These are phyloP conservation scores for Burhinus bistriatus DNA, from an alignment of 2,113 vertebrate species.

Conservation along the genomic window DNA sequence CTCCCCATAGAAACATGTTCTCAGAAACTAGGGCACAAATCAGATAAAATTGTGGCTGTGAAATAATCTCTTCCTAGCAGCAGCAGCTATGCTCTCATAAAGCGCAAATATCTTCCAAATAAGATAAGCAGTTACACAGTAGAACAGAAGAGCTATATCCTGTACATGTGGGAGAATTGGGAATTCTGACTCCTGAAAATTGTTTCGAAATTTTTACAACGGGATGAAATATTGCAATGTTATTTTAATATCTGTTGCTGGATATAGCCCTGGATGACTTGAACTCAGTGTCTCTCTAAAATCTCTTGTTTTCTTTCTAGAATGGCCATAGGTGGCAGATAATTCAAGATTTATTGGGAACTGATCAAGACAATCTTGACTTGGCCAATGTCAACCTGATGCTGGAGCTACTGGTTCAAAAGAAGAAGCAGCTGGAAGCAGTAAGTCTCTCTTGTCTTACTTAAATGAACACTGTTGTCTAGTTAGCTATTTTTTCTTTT, in stretches of 20 bases:
- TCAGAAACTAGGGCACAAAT: conserved; percentile 7
- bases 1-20: background rate
- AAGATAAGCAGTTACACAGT: background rate
- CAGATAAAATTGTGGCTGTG: background rate
- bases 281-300: background rate
- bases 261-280: background rate
- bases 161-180: background rate
- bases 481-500: background rate
- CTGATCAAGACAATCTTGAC: conserved; percentile 96
- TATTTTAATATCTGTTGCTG: background rate
- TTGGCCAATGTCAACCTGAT: conserved; percentile 97
- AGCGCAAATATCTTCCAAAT: background rate
- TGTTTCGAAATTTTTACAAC: background rate
- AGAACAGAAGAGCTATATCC: background rate
- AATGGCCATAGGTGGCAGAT: conserved; percentile 96
- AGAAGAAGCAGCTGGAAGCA: conserved; percentile 97
- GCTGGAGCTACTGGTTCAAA: conserved; percentile 94
- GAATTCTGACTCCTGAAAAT: background rate
- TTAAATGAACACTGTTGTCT: background rate
- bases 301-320: conserved; percentile 65
- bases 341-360: conserved; percentile 91
- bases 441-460: conserved; percentile 72
- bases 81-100: background rate
- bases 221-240: background rate
- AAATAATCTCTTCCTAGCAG: conserved; percentile 3